These are phyloP conservation scores for Micromesistius poutassou DNA, from an alignment of 2,797 vertebrate genomes.

Conservation along the genomic window DNA sequence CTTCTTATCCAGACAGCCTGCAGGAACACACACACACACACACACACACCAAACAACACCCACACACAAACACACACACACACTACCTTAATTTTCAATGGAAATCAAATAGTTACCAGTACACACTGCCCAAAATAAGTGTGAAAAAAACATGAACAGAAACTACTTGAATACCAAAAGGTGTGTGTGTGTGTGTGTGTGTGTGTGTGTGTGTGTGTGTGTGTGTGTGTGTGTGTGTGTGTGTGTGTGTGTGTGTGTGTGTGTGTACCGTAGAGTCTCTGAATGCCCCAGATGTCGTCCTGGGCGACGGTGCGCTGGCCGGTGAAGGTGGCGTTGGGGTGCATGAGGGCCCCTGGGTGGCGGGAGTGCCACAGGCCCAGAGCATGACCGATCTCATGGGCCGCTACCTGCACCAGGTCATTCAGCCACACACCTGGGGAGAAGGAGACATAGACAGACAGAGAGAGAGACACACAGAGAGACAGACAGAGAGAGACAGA, in stretches of 20 bases:
- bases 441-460: background rate
- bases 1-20: conserved; percentile 78
- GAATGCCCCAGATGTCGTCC: conserved; percentile 82
- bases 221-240: no score
- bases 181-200: no score
- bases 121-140: no score
- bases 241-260: no score
- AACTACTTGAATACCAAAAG: no score
- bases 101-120: background rate
- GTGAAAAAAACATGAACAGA: no score
- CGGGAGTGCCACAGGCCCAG: conserved; percentile 82
- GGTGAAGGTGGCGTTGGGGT: conserved; percentile 81
- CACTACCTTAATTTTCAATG: background rate
- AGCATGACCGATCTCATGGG: conserved; percentile 82
- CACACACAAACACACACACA: background rate
- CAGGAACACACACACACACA: background rate
- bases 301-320: conserved; percentile 75
- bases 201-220: no score
- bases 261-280: conserved; percentile 73
- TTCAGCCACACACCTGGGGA: conserved; percentile 82
- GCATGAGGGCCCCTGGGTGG: conserved; percentile 77
- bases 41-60: no score
- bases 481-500: background rate
- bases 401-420: conserved; percentile 82
- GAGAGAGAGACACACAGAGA: background rate